phyloP scores from a whole-genome alignment of 2,797 vertebrate genomes.

The Phyllotis vaccarum region DNA sequence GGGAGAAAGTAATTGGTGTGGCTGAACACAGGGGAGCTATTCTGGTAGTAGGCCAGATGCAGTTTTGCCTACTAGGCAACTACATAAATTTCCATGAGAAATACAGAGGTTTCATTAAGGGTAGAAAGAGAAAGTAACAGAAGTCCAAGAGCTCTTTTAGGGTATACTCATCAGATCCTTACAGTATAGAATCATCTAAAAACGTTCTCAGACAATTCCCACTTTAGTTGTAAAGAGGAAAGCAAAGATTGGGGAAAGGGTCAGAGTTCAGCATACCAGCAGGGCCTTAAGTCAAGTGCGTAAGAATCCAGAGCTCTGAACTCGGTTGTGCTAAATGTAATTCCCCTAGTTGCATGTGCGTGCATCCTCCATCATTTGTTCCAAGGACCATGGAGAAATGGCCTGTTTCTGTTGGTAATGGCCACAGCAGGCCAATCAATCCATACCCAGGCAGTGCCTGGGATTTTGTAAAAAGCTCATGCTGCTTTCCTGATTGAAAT shows the following conservation, averaged over 20 bases:
- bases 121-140: neutral
- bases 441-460: slow-evolving; percentile 20
- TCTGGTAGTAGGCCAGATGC: neutral
- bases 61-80: neutral
- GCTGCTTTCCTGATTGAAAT: slow-evolving; percentile 71
- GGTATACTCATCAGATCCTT: neutral
- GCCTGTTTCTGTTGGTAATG: slow-evolving; percentile 16
- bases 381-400: neutral
- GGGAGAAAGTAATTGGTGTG: neutral
- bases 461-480: slow-evolving; percentile 62
- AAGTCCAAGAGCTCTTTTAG: neutral
- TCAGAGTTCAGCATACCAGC: neutral
- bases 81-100: neutral
- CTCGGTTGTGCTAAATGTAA: neutral
- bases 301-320: neutral
- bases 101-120: neutral
- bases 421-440: slow-evolving; percentile 70
- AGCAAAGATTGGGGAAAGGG: neutral
- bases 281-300: neutral
- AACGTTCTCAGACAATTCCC: neutral
- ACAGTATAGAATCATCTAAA: neutral
- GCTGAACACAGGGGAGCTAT: neutral
- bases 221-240: slow-evolving; percentile 9
- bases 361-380: slow-evolving; percentile 4
- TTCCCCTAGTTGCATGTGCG: neutral